These are phyloP conservation scores for Pelobates fuscus DNA, from an alignment of 2,113 vertebrate species.

Conservation along the genomic window DNA sequence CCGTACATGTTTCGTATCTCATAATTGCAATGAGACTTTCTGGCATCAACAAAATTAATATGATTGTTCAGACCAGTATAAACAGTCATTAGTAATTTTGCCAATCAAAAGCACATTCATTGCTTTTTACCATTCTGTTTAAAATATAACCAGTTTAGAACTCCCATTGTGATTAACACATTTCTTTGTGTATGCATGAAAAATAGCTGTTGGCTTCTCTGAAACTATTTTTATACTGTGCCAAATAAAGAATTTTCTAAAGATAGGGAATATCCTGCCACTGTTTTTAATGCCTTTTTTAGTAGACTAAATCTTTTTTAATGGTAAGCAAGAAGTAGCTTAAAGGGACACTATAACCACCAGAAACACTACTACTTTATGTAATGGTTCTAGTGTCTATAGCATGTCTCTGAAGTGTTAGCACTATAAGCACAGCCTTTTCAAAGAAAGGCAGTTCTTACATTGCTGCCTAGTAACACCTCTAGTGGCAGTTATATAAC, in stretches of 20 bases:
- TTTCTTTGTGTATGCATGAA: background rate
- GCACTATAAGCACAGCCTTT: no score
- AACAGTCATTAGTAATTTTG: constrained; percentile 33
- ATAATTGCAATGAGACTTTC: background rate
- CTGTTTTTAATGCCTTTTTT: no score
- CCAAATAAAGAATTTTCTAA: background rate
- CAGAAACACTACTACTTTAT: no score
- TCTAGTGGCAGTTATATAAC: no score
- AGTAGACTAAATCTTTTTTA: no score
- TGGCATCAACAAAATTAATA: constrained; percentile 8
- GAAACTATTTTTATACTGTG: background rate
- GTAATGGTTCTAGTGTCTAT: no score
- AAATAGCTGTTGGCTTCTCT: background rate
- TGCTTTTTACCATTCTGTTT: background rate
- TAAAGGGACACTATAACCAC: no score
- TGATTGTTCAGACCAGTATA: constrained; percentile 28
- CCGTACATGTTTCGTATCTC: background rate
- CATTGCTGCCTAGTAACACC: no score
- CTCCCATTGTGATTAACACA: constrained; percentile 2
- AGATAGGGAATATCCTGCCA: no score
- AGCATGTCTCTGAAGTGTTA: no score
- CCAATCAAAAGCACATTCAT: constrained; percentile 35
- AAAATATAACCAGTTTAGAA: constrained; percentile 20
- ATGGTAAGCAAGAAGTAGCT: no score
- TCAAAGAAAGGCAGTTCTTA: no score